These are phyloP conservation scores for Microplitis mediator DNA, from an alignment of 1,140 invertebrate species.

Conservation along the genomic window DNA sequence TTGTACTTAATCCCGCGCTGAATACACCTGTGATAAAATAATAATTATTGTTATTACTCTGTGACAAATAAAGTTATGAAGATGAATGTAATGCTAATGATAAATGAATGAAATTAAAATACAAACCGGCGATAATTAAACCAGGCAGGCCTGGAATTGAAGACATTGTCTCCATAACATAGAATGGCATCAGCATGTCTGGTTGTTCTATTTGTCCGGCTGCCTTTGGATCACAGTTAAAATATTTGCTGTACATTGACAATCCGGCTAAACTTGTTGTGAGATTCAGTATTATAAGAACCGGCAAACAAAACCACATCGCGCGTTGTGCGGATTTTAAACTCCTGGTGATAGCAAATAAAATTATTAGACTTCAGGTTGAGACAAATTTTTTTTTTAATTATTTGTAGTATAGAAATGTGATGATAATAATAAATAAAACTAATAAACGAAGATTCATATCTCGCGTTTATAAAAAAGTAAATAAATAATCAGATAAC, in stretches of 20 bases:
- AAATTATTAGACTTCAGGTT: background rate
- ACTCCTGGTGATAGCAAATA: constrained; percentile 43
- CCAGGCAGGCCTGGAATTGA: constrained; percentile 75
- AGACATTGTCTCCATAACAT: constrained; percentile 77
- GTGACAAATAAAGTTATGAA: background rate
- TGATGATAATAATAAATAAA: too few relatives aligned
- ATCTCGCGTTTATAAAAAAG: background rate
- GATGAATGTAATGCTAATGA: too few relatives aligned
- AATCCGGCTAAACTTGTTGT: constrained; percentile 79
- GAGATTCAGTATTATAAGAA: constrained; percentile 71
- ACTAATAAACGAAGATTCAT: background rate
- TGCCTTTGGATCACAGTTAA: constrained; percentile 75
- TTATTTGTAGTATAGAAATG: too few relatives aligned
- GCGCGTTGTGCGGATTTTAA: constrained; percentile 69
- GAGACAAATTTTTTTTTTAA: background rate
- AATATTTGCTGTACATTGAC: constrained; percentile 78
- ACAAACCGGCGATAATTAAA: constrained; percentile 74
- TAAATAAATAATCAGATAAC: background rate
- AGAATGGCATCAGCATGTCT: constrained; percentile 76
- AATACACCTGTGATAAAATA: constrained; percentile 68
- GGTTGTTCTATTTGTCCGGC: constrained; percentile 61
- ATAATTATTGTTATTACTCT: background rate
- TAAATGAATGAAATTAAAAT: background rate
- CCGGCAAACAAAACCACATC: constrained; percentile 74
- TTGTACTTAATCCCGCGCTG: constrained; percentile 82